Conservation (phyloP, 2,888 invertebrate species). For the Megastigmus dorsalis region DNA sequence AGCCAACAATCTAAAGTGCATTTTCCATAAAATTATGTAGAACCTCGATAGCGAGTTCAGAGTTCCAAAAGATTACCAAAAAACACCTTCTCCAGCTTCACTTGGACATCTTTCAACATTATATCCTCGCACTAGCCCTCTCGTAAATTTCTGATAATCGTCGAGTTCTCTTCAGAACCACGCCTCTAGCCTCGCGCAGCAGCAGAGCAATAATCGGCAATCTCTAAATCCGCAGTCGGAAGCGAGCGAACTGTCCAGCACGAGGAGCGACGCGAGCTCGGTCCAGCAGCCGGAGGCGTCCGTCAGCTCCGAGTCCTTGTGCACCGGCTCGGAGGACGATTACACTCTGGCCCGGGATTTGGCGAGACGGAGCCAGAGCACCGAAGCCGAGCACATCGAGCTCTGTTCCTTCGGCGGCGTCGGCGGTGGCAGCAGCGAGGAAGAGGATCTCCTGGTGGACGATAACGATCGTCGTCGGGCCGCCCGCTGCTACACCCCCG, state of each 20-base stretch:
- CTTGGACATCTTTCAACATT: no score
- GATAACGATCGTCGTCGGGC: background rate
- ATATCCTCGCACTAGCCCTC: no score
- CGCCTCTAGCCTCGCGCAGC: no score
- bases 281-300: background rate
- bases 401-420: background rate
- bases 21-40: no score
- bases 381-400: background rate
- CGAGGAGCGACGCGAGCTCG: background rate
- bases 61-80: no score
- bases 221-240: no score
- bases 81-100: no score
- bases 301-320: conserved; percentile 6
- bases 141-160: no score
- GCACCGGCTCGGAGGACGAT: conserved; percentile 13
- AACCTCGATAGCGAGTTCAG: no score
- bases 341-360: background rate
- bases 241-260: background rate
- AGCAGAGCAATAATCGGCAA: no score
- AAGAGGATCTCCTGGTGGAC: conserved; percentile 33
- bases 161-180: no score
- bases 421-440: background rate
- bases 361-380: background rate
- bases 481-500: conserved; percentile 66
- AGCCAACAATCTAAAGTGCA: no score